Evolutionary conservation across 2,113 vertebrate species (phyloP).

Genomic region (Otocyon megalotis): DNA sequence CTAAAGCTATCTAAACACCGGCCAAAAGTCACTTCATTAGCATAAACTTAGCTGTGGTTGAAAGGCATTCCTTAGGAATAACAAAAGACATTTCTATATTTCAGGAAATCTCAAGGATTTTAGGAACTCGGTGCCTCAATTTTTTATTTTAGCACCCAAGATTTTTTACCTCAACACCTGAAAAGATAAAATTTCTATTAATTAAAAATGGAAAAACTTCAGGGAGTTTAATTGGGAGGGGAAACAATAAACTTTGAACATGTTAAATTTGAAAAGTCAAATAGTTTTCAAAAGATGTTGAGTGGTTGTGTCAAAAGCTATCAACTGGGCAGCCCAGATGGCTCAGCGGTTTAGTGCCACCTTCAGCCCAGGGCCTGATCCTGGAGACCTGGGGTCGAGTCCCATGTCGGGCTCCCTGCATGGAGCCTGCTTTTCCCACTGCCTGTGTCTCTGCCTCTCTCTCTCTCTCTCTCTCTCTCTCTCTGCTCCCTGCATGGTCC

Average conservation of each 20-base stretch:
- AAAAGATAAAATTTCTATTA: not conserved
- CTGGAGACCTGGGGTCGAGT: too few species aligned
- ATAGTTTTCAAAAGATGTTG: not conserved
- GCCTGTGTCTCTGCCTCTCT: too few species aligned
- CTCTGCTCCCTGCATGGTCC: too few species aligned
- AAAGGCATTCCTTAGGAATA: not conserved
- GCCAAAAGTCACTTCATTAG: not conserved
- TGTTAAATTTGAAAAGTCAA: not conserved
- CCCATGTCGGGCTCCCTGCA: too few species aligned
- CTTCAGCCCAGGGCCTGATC: too few species aligned
- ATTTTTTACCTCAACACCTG: not conserved
- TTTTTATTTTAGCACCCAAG: not conserved
- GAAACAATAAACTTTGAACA: not conserved
- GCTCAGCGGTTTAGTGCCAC: too few species aligned
- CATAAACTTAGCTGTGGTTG: not conserved
- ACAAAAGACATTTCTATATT: not conserved
- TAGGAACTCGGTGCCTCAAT: not conserved
- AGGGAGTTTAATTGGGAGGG: not conserved
- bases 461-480: too few species aligned
- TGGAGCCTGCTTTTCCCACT: too few species aligned
- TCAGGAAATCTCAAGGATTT: not conserved
- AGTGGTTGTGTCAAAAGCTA: not conserved
- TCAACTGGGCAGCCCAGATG: not conserved
- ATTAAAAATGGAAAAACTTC: not conserved
- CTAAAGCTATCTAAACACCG: not conserved